Evolutionary conservation across 2,888 invertebrate species (phyloP).

Genomic region (Epinotia demarniana): DNA sequence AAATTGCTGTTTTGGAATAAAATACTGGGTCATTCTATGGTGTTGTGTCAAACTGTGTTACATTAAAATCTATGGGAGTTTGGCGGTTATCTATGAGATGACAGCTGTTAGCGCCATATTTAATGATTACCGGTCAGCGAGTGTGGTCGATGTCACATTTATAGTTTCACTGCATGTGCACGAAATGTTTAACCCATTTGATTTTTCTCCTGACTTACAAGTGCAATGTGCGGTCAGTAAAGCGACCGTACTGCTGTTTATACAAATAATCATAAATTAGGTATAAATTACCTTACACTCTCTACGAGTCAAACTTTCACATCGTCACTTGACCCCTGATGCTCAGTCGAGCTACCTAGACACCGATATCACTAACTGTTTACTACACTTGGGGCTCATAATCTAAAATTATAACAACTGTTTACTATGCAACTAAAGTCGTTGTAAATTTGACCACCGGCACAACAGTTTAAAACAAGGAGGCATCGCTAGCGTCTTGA

Average conservation of each 20-base stretch:
- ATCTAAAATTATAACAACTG: not conserved
- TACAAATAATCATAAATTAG: slow-evolving; percentile 29
- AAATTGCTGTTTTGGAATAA: slow-evolving; percentile 12
- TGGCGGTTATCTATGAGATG: no score
- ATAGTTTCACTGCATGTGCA: not conserved
- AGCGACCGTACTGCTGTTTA: not conserved
- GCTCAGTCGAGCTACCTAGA: not conserved
- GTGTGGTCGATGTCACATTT: no score
- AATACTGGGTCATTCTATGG: not conserved
- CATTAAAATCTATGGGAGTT: no score
- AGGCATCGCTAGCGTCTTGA: not conserved
- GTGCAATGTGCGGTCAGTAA: not conserved
- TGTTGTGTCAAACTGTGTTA: not conserved
- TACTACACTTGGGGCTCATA: not conserved
- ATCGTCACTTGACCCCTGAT: slow-evolving; percentile 14
- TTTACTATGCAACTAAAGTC: not conserved
- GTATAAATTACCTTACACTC: slow-evolving; percentile 17
- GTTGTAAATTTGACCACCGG: slow-evolving; percentile 15
- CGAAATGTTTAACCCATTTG: not conserved
- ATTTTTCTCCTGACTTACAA: not conserved
- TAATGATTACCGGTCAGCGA: no score
- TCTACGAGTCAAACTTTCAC: slow-evolving; percentile 23
- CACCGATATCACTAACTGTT: slow-evolving; percentile 12
- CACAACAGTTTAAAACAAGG: slow-evolving; percentile 9
- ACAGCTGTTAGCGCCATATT: no score